Evolutionary conservation across 2,797 vertebrate genomes (phyloP), one percentile per base, ranked within the genome.

Genomic region (Rhinatrema bivittatum): DNA sequence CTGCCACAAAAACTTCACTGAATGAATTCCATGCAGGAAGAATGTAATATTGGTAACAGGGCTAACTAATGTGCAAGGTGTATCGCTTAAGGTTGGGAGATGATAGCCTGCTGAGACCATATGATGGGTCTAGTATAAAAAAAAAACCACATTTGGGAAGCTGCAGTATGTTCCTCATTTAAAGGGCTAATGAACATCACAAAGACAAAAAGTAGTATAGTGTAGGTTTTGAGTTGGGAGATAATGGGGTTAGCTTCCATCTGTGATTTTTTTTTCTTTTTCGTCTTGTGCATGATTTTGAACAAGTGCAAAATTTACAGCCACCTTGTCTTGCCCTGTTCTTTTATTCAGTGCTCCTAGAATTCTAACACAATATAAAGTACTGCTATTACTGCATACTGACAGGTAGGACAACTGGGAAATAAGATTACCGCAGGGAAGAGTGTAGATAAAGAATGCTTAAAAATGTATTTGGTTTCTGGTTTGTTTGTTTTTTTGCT

Each of bases 261-360:
- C 28, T 29, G 40, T 35, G 20, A 38, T 26, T 13, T 38, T 21
- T 20, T 22, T 22, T 25, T 14, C 14, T 13, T 18, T 32, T 33
- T 38, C 37, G 39, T 33, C n/a, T 32, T 13, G 38, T 37, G 21
- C 24, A 29, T 43, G 34, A 29, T 38, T 42, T 43, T 42, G n/a
- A n/a, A 43, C 32, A 14, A 16, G 33, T 43, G 30, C 29, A 33
- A 16, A 29, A 29, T 35, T 32, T 33, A 33, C 39, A 42, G 42
- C 50, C 34, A 33, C 25, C 30, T 38, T 50, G 47, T 43, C 50
- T 42, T 50, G 33, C 38, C 35, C 43, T 43, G 39, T 38, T 50
- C 39, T 43, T 50, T 50, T 50, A 43, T 50, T 50, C 47, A 50
- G 9, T 33, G 39, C 50, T 50, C 50, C 30, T 22, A 47, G 39